Evolutionary conservation across 2,113 vertebrate genomes (phyloP).

Genomic region (Petaurus breviceps): DNA sequence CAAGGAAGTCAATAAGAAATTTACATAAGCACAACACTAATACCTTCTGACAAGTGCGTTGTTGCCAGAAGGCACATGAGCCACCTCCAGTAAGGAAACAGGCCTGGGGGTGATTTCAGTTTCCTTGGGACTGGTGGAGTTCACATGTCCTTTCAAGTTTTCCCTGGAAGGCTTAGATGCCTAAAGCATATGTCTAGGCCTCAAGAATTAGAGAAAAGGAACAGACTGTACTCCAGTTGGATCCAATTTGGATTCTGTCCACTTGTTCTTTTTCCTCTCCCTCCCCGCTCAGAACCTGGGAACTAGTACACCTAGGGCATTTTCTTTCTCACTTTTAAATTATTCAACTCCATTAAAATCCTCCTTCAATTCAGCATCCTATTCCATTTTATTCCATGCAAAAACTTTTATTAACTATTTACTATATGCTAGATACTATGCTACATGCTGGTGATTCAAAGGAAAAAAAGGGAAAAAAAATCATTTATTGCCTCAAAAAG

Average conservation of each 20-base stretch:
- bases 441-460: not conserved
- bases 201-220: not conserved
- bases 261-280: not conserved
- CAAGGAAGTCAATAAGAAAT: not conserved
- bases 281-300: fast-evolving
- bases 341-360: not conserved
- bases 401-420: not conserved
- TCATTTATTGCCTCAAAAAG: not conserved
- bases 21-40: not conserved
- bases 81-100: not conserved
- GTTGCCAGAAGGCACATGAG: fast-evolving
- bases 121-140: not conserved
- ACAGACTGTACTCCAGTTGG: not conserved
- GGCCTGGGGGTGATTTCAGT: not conserved
- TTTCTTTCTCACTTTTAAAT: not conserved
- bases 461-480: not conserved
- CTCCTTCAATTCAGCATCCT: not conserved
- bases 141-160: not conserved
- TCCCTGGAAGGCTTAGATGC: not conserved
- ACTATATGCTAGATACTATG: not conserved
- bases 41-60: not conserved
- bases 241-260: not conserved
- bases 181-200: not conserved
- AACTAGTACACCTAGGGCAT: fast-evolving
- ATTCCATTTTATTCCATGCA: not conserved